A percentile compares a stretch with the other conserved stretches of the same genome.
Evolutionary conservation across 2,888 invertebrate genomes (phyloP).

Genomic region (Dolomedes plantarius): DNA sequence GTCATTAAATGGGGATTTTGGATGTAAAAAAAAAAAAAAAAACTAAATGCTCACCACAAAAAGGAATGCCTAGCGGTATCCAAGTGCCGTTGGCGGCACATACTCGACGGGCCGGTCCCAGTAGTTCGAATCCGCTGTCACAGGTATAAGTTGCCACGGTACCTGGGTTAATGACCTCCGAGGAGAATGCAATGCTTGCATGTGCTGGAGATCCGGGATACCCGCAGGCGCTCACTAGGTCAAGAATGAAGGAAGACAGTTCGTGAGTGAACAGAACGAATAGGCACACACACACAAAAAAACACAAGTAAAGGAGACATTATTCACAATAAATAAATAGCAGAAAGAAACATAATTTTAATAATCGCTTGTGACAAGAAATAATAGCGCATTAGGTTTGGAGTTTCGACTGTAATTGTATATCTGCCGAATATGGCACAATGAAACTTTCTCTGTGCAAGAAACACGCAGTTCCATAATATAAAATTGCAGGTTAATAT

Average conservation of each 20-base stretch:
- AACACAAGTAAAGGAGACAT: neutral
- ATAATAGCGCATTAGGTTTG: neutral
- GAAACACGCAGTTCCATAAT: too few relatives aligned
- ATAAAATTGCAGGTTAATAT: too few relatives aligned
- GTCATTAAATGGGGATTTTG: neutral
- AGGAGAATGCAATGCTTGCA: constrained; percentile 86
- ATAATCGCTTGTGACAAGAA: neutral
- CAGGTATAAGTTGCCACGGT: constrained; percentile 89
- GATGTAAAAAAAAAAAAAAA: neutral
- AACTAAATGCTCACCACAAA: constrained; percentile 87
- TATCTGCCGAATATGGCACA: neutral
- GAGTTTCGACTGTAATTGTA: constrained; percentile 3
- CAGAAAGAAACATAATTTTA: constrained; percentile 29
- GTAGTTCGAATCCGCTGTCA: constrained; percentile 91
- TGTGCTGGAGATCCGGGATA: constrained; percentile 95
- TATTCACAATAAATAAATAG: neutral
- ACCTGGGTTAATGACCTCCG: constrained; percentile 81
- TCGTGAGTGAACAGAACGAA: constrained; percentile 1
- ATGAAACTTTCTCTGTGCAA: neutral
- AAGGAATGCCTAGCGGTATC: constrained; percentile 93
- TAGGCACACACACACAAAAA: neutral
- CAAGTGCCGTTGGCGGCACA: constrained; percentile 86
- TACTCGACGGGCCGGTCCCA: constrained; percentile 88
- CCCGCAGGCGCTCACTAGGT: constrained; percentile 80
- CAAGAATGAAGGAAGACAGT: constrained; percentile 42